Conservation (phyloP, 2,797 vertebrate genomes). For the Garrulus glandarius region DNA sequence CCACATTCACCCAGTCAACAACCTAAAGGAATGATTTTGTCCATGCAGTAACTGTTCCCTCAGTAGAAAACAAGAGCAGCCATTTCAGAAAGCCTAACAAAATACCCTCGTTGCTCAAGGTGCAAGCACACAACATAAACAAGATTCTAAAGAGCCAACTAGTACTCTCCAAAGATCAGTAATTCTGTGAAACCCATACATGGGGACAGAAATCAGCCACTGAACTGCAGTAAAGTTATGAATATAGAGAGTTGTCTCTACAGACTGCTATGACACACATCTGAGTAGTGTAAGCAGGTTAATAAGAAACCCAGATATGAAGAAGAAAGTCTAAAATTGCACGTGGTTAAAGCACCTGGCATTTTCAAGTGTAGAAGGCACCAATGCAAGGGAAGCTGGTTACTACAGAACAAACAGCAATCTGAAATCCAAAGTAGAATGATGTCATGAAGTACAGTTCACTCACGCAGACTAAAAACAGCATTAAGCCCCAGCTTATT, state of each 20-base stretch:
- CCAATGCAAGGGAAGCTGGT: neutral
- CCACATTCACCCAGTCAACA: neutral
- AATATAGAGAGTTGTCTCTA: neutral
- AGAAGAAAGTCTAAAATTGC: neutral
- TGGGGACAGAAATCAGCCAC: neutral
- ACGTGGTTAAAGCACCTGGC: neutral
- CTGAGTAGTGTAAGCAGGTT: neutral
- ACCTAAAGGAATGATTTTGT: neutral
- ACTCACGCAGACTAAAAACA: neutral
- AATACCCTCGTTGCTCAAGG: neutral
- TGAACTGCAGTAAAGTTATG: neutral
- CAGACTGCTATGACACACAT: neutral
- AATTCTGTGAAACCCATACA: neutral
- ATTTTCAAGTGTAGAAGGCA: neutral
- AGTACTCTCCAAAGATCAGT: neutral
- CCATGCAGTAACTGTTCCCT: neutral
- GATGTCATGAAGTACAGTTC: neutral
- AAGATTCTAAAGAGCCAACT: neutral
- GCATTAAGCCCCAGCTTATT: neutral
- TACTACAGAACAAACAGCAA: neutral
- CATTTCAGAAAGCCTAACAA: neutral
- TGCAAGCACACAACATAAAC: neutral
- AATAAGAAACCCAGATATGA: neutral
- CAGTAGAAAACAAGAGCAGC: neutral
- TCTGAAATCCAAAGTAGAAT: neutral